Evolutionary conservation across 2,888 invertebrate genomes (phyloP).

Genomic region (Muschampia plurimacula): DNA sequence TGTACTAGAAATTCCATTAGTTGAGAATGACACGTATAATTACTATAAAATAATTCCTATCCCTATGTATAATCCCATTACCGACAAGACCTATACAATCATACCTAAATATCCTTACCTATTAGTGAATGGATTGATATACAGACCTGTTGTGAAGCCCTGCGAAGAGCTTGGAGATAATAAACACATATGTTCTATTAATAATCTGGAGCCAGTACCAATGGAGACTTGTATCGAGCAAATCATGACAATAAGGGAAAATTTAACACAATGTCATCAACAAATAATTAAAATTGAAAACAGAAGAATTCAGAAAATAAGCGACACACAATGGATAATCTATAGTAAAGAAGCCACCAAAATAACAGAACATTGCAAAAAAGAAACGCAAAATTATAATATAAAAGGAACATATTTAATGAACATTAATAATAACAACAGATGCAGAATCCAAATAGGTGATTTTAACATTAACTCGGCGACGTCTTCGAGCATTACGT

Average conservation of each 20-base stretch:
- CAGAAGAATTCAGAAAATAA: neutral
- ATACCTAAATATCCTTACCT: constrained; percentile 39
- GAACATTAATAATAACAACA: neutral
- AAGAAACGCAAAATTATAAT: neutral
- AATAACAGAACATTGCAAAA: neutral
- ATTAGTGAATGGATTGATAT: constrained; percentile 26
- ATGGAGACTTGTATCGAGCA: constrained; percentile 20
- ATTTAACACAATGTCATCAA: constrained; percentile 8
- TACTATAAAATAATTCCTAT: constrained; percentile 32
- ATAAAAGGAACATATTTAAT: neutral
- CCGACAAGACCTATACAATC: constrained; percentile 33
- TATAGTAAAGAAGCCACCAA: neutral
- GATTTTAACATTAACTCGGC: neutral
- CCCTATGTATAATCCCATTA: constrained; percentile 18
- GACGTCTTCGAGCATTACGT: neutral
- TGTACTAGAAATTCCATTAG: constrained; percentile 20
- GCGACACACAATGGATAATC: neutral
- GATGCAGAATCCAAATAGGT: neutral
- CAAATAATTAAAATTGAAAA: neutral
- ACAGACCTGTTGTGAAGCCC: constrained; percentile 33
- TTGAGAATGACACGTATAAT: constrained; percentile 32
- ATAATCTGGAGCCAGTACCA: constrained; percentile 7
- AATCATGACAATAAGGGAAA: constrained; percentile 2
- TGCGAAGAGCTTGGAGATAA: constrained; percentile 38
- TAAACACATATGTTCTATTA: constrained; percentile 9